Percentiles rank a stretch among this genome's conserved stretches.
Conservation (phyloP, 2,888 invertebrate genomes). For the Xylota segnis region DNA sequence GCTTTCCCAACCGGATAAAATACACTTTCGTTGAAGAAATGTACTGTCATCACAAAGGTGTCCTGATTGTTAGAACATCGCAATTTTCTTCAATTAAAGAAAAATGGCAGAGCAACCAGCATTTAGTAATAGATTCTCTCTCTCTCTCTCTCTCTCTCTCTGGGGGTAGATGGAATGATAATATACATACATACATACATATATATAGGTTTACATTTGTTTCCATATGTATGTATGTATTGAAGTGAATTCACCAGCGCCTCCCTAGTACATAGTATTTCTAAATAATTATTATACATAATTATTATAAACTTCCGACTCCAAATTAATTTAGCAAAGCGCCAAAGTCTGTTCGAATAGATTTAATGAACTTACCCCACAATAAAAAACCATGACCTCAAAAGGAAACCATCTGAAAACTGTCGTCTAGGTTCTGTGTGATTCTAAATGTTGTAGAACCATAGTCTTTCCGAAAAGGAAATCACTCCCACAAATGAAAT, state of each 20-base stretch:
- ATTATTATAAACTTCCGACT: conserved; percentile 23
- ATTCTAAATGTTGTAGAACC: conserved; percentile 3
- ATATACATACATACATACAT: neutral
- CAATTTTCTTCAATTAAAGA: neutral
- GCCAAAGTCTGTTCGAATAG: conserved; percentile 15
- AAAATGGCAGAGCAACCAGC: neutral
- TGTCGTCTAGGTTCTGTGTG: conserved; percentile 19
- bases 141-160: no score
- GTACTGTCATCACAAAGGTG: neutral
- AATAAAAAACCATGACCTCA: conserved; percentile 26
- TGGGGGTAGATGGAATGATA: neutral
- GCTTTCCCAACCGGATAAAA: neutral
- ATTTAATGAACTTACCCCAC: conserved; percentile 34
- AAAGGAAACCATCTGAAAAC: conserved; percentile 39
- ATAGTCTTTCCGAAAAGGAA: conserved; percentile 9
- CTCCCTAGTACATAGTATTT: neutral
- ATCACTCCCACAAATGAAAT: conserved; percentile 51
- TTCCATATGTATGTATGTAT: neutral
- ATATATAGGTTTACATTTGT: no score
- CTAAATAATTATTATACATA: conserved; percentile 46
- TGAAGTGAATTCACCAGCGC: neutral
- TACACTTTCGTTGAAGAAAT: neutral
- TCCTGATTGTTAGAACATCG: neutral
- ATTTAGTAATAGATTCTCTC: neutral
- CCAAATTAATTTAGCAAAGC: conserved; percentile 29